These are phyloP conservation scores for Aphrophora alni DNA, from an alignment of 2,888 invertebrate genomes.

Conservation along the genomic window DNA sequence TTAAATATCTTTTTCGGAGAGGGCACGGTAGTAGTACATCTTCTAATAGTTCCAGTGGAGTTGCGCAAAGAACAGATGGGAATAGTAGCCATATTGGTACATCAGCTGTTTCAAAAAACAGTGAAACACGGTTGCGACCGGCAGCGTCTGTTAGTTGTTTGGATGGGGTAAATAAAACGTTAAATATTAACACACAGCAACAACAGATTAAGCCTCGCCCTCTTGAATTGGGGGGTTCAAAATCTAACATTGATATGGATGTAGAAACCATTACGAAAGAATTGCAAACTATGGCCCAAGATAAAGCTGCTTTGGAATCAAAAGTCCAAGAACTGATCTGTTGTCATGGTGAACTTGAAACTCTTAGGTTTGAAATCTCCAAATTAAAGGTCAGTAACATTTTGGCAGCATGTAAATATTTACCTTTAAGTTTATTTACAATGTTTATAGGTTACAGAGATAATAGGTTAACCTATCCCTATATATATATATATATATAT, in stretches of 20 bases:
- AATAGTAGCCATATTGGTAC: conserved; percentile 23
- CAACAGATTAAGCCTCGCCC: not conserved
- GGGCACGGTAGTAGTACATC: conserved; percentile 61
- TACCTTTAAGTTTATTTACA: no score
- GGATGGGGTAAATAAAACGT: conserved; percentile 2
- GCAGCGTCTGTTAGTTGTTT: conserved; percentile 43
- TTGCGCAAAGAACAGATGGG: conserved; percentile 44
- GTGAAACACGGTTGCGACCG: conserved; percentile 38
- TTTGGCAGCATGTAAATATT: conserved; percentile 2
- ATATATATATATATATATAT: no score
- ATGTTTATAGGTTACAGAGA: no score
- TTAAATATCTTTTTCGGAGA: conserved; percentile 91
- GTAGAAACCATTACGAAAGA: conserved; percentile 70
- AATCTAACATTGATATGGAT: conserved; percentile 57
- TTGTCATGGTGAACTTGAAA: conserved; percentile 70
- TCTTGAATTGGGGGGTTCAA: conserved; percentile 6
- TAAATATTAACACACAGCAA: not conserved
- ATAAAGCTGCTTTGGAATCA: conserved; percentile 69
- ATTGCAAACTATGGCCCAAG: conserved; percentile 68
- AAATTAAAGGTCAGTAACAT: conserved; percentile 68
- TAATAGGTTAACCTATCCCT: no score
- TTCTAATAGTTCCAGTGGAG: conserved; percentile 46
- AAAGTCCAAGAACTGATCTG: conserved; percentile 68
- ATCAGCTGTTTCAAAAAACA: conserved; percentile 20
- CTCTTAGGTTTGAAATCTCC: conserved; percentile 71